phyloP scores from a whole-genome alignment of 2,113 vertebrate genomes.

The Vireo altiloquus region DNA sequence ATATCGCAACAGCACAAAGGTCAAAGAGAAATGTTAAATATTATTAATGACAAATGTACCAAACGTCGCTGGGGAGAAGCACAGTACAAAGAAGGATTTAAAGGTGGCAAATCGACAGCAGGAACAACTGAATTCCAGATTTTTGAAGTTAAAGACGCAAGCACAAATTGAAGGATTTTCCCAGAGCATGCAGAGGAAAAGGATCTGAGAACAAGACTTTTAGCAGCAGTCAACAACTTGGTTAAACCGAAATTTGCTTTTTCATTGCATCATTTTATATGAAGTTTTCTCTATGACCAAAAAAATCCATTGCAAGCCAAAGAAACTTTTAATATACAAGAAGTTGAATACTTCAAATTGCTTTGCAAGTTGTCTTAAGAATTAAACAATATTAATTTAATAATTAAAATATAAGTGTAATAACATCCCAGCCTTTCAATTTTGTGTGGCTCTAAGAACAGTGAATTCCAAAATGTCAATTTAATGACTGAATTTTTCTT shows the following conservation, averaged over 20 bases:
- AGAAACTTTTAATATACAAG: not conserved
- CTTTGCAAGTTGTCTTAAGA: not conserved
- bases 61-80: not conserved
- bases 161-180: not conserved
- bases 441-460: not conserved
- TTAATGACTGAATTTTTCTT: not conserved
- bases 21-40: not conserved
- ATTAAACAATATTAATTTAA: not conserved
- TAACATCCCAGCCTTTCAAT: not conserved
- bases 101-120: not conserved
- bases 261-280: not conserved
- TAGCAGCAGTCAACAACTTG: not conserved
- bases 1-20: not conserved
- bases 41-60: not conserved
- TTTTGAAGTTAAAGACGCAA: not conserved
- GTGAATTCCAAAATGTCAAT: not conserved
- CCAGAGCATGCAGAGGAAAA: not conserved
- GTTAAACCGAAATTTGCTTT: not conserved
- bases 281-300: not conserved
- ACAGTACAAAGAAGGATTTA: not conserved
- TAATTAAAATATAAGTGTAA: not conserved
- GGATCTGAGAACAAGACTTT: rapidly evolving
- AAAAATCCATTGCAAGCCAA: not conserved
- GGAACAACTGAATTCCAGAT: not conserved
- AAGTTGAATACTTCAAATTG: not conserved